phyloP scores from a whole-genome alignment of 2,888 invertebrate genomes.

The Operophtera brumata region DNA sequence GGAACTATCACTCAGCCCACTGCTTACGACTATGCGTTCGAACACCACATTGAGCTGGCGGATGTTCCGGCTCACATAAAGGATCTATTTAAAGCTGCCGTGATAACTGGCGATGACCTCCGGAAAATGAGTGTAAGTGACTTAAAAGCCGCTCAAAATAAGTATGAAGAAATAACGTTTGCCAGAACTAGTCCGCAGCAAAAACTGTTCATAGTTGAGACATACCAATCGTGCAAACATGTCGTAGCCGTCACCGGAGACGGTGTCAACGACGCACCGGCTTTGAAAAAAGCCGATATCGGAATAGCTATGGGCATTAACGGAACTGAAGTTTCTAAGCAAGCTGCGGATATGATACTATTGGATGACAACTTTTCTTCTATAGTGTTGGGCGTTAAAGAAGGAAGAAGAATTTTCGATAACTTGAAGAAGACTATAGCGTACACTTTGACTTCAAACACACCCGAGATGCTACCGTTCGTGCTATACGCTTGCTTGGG shows the following conservation, averaged over 20 bases:
- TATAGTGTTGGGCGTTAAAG: slow-evolving; percentile 91
- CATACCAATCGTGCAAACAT: slow-evolving; percentile 87
- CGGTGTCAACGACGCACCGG: slow-evolving; percentile 94
- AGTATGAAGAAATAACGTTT: slow-evolving; percentile 86
- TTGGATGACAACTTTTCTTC: slow-evolving; percentile 94
- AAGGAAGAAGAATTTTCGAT: slow-evolving; percentile 90
- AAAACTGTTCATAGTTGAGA: slow-evolving; percentile 86
- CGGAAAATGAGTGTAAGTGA: slow-evolving; percentile 78
- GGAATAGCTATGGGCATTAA: slow-evolving; percentile 91
- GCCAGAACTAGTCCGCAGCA: slow-evolving; percentile 87
- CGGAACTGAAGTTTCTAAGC: slow-evolving; percentile 90
- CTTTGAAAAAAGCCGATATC: slow-evolving; percentile 91
- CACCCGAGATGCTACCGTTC: slow-evolving; percentile 92
- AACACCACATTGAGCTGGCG: slow-evolving; percentile 76
- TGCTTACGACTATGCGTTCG: slow-evolving; percentile 85
- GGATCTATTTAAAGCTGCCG: slow-evolving; percentile 60
- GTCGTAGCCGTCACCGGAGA: slow-evolving; percentile 94
- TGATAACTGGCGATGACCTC: slow-evolving; percentile 77
- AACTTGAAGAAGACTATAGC: slow-evolving; percentile 93
- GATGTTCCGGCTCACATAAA: slow-evolving; percentile 75
- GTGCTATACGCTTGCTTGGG: slow-evolving; percentile 86
- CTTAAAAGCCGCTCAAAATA: slow-evolving; percentile 79
- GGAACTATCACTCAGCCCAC: slow-evolving; percentile 84
- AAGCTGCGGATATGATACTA: slow-evolving; percentile 95
- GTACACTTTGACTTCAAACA: slow-evolving; percentile 90